A percentile compares a stretch with the other conserved stretches of the same genome.
These are phyloP conservation scores for Chalcis sispes DNA, from an alignment of 2,888 invertebrate genomes.

Conservation along the genomic window DNA sequence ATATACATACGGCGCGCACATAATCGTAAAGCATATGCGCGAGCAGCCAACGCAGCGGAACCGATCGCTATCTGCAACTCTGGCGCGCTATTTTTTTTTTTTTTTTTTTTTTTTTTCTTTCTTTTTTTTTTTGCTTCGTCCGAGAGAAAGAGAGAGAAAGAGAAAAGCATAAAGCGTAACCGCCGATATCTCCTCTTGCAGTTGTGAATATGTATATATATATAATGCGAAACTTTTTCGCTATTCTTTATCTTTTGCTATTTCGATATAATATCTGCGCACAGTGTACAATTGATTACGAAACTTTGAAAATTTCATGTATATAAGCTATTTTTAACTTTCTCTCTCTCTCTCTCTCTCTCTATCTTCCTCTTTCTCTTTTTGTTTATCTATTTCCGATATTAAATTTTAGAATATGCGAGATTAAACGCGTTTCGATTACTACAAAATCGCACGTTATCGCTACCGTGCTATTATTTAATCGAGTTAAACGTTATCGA, in stretches of 20 bases:
- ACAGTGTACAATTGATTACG: not conserved
- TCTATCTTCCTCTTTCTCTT: too few species aligned
- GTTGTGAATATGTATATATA: too few species aligned
- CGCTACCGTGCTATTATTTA: too few species aligned
- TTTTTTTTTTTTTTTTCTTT: not conserved
- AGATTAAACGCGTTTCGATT: too few species aligned
- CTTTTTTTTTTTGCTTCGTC: not conserved
- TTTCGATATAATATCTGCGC: conserved; percentile 17
- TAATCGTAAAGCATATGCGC: conserved; percentile 34
- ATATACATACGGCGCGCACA: not conserved
- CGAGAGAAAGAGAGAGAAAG: not conserved
- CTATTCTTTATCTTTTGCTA: too few species aligned
- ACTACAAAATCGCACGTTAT: too few species aligned
- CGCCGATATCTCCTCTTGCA: not conserved
- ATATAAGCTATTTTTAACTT: not conserved
- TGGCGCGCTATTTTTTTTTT: too few species aligned
- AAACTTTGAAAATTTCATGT: conserved; percentile 1
- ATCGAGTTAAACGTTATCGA: too few species aligned
- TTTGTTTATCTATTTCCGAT: too few species aligned
- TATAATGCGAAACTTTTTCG: too few species aligned
- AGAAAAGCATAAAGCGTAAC: conserved; percentile 20
- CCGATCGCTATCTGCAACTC: conserved; percentile 26
- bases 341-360: not conserved
- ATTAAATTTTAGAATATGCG: too few species aligned
- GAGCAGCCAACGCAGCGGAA: conserved; percentile 24